Conservation (phyloP, 2,888 invertebrate species). For the Chymomyza fuscimana region DNA sequence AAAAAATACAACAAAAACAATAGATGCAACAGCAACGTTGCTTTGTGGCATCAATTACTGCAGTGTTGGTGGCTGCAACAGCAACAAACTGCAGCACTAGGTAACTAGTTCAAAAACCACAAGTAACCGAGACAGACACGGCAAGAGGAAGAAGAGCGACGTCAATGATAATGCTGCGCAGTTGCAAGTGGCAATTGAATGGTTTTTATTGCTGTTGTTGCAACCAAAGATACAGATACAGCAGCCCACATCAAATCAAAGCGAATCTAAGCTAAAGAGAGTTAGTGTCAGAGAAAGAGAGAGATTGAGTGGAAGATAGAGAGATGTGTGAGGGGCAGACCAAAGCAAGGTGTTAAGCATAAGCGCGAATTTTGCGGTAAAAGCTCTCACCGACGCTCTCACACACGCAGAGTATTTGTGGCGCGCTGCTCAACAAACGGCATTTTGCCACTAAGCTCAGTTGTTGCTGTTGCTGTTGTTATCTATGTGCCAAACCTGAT, state of each 20-base stretch:
- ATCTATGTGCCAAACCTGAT: conserved; percentile 71
- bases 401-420: not conserved
- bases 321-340: conserved; percentile 38
- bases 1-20: conserved; percentile 5
- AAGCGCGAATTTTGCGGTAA: conserved; percentile 69
- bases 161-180: conserved; percentile 48
- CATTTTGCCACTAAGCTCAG: conserved; percentile 3
- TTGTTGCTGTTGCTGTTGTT: conserved; percentile 52
- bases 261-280: conserved; percentile 4
- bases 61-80: conserved; percentile 34
- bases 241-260: conserved; percentile 10
- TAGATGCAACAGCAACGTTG: conserved; percentile 26
- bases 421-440: not conserved
- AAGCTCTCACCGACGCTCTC: conserved; percentile 54
- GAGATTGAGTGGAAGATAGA: not conserved
- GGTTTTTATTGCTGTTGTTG: conserved; percentile 31
- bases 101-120: conserved; percentile 79
- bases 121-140: conserved; percentile 66
- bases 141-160: conserved; percentile 3
- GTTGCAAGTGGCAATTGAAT: conserved; percentile 44
- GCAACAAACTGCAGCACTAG: conserved; percentile 67
- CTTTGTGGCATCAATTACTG: conserved; percentile 53
- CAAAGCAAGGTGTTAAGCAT: conserved; percentile 63
- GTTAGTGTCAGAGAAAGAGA: not conserved
- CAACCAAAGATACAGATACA: conserved; percentile 11